phyloP scores from a whole-genome alignment of 2,113 vertebrate genomes.

The Ovibos moschatus region DNA sequence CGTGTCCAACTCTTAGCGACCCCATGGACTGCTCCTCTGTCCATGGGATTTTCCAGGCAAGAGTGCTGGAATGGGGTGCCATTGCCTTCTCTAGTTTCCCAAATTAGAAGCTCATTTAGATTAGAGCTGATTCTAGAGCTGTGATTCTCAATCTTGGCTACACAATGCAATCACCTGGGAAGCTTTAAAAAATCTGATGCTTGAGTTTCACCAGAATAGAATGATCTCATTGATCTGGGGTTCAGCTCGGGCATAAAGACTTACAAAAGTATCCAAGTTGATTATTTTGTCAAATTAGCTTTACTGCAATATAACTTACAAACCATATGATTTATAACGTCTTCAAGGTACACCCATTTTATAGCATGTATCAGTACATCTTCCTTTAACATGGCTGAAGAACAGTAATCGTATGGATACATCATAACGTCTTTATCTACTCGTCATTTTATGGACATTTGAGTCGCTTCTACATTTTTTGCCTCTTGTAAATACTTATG shows the following conservation, averaged over 20 bases:
- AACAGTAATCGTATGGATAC: neutral
- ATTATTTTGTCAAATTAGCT: neutral
- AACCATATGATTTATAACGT: neutral
- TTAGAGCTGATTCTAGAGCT: neutral
- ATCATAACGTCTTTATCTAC: neutral
- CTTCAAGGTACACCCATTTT: neutral
- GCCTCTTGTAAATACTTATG: neutral
- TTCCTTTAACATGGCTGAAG: neutral
- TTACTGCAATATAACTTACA: neutral
- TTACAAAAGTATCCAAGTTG: neutral
- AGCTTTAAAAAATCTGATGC: neutral
- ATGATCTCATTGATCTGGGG: neutral
- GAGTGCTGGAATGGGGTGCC: no score
- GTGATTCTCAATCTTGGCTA: neutral
- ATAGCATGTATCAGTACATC: neutral
- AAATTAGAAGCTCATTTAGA: neutral
- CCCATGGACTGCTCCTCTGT: no score
- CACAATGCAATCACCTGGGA: neutral
- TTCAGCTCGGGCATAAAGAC: neutral
- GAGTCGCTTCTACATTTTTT: neutral
- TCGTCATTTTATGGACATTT: neutral
- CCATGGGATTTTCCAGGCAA: no score
- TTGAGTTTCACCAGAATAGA: neutral
- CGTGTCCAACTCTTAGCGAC: accelerated
- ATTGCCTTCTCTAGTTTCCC: neutral